These are phyloP conservation scores for Pachyseris speciosa DNA, from an alignment of 64 coral and sea anemone species.

Conservation along the genomic window DNA sequence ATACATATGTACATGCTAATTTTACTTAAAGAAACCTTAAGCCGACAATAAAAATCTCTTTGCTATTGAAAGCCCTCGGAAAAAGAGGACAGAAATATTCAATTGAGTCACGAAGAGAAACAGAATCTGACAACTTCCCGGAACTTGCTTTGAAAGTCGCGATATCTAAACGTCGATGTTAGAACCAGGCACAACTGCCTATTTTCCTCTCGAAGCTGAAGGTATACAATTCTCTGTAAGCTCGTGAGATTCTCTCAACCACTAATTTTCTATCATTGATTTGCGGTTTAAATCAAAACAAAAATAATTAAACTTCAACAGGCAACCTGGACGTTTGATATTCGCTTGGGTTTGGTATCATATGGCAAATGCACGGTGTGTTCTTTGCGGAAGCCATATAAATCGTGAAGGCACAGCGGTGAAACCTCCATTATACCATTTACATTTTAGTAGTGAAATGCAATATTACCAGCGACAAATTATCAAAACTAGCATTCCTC, in stretches of 20 bases:
- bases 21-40: neutral
- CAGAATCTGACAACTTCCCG: neutral
- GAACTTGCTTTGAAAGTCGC: neutral
- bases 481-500: neutral
- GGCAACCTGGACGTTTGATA: neutral
- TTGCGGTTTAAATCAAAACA: neutral
- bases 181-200: neutral
- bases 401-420: neutral
- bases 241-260: neutral
- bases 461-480: neutral
- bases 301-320: neutral
- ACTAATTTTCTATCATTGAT: neutral
- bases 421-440: neutral
- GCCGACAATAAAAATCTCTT: slow-evolving; percentile 12
- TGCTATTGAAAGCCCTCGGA: neutral
- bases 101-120: neutral
- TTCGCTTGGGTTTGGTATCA: neutral
- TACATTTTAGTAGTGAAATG: neutral
- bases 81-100: neutral
- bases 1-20: neutral
- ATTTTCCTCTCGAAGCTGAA: neutral
- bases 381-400: neutral
- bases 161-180: neutral
- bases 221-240: neutral
- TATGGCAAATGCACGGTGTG: neutral